A percentile compares a stretch with the other conserved stretches of the same genome.
Evolutionary conservation across 2,113 vertebrate species (phyloP).

Genomic region (Odobenus rosmarus): DNA sequence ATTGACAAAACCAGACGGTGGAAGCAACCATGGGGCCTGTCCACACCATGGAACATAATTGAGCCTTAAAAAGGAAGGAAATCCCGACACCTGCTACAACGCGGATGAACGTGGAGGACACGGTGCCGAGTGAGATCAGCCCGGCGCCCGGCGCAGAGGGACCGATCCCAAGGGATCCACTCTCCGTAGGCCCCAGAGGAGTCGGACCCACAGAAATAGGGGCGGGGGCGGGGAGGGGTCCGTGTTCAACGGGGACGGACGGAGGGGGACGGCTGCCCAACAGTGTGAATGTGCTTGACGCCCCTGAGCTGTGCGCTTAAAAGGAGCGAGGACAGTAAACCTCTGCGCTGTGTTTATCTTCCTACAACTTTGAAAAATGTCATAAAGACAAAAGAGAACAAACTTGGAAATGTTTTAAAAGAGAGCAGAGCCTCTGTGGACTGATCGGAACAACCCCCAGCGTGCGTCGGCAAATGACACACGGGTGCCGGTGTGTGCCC

Average conservation of each 20-base stretch:
- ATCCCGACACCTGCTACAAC: rapidly evolving
- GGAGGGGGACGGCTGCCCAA: not conserved
- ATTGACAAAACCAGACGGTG: rapidly evolving
- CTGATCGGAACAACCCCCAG: rapidly evolving
- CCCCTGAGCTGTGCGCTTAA: not conserved
- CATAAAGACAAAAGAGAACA: not conserved
- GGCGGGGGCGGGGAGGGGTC: not conserved
- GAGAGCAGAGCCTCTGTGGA: not conserved
- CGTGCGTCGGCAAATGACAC: not conserved
- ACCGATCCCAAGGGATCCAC: rapidly evolving
- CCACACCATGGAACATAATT: no score
- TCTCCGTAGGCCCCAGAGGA: not conserved
- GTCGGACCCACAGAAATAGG: not conserved
- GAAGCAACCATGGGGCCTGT: not conserved
- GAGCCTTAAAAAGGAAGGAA: not conserved
- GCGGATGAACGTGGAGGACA: rapidly evolving
- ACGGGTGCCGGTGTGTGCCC: rapidly evolving
- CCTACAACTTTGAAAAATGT: not conserved
- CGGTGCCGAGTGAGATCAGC: rapidly evolving
- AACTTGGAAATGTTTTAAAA: not conserved
- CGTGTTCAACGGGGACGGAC: not conserved
- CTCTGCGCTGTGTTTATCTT: no score
- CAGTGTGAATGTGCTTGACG: rapidly evolving
- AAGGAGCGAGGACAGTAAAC: not conserved
- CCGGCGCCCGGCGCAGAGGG: not conserved